phyloP scores from a whole-genome alignment of 2,888 invertebrate species.

The Drosophila mimica region DNA sequence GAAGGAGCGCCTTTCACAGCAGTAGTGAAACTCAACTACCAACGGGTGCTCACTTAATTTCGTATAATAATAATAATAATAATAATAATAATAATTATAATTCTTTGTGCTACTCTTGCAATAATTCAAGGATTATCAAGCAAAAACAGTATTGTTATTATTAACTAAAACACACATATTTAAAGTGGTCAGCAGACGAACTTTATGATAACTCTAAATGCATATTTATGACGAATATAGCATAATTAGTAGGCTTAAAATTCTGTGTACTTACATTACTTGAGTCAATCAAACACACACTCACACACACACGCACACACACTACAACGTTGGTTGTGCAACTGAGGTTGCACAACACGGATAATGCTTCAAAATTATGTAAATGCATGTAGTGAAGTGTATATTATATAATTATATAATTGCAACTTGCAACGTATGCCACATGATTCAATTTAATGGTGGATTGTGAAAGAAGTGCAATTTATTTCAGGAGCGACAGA shows the following conservation, averaged over 20 bases:
- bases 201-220: slow-evolving; percentile 52
- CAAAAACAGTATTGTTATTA: slow-evolving; percentile 60
- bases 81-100: slow-evolving; percentile 12
- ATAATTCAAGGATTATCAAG: slow-evolving; percentile 72
- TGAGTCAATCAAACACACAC: slow-evolving; percentile 44
- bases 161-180: slow-evolving; percentile 43
- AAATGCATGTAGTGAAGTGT: slow-evolving; percentile 38
- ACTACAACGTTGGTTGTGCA: slow-evolving; percentile 22
- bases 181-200: slow-evolving; percentile 39
- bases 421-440: slow-evolving; percentile 4
- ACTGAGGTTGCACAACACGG: slow-evolving; percentile 22
- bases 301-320: slow-evolving; percentile 22
- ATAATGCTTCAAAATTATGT: slow-evolving; percentile 33
- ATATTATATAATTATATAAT: slow-evolving; percentile 2
- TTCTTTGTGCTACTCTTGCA: slow-evolving; percentile 62
- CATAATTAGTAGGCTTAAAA: slow-evolving; percentile 59
- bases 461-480: not conserved
- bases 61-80: slow-evolving; percentile 2
- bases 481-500: slow-evolving; percentile 12
- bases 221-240: slow-evolving; percentile 49
- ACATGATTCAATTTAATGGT: slow-evolving; percentile 11
- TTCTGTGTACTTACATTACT: slow-evolving; percentile 53
- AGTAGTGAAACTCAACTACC: slow-evolving; percentile 6
- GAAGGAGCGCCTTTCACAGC: slow-evolving; percentile 46
- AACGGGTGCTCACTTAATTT: not conserved